Evolutionary conservation across 2,888 invertebrate genomes (phyloP), one percentile per base, ranked within the genome.

Genomic region (Tinea trinotella): DNA sequence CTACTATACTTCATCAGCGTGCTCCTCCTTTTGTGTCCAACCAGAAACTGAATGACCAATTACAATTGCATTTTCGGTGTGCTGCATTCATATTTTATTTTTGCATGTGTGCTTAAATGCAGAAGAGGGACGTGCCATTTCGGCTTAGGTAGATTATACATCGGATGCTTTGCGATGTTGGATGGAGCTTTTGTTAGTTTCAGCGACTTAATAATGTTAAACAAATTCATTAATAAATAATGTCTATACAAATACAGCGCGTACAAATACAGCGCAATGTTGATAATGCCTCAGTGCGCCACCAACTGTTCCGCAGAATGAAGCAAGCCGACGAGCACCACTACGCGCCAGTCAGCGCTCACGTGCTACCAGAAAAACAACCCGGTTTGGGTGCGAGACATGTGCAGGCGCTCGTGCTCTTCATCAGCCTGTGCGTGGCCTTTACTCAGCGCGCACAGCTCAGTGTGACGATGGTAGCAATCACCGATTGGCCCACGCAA

Each of bases 401-500:
- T 48, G 24, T 65, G 0, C 80, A 80, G 58, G 63, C 61, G 0
- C 35, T 76, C 0, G 58, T 79, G 0, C 62, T 79, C 0, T 79
- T 80, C 58, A 57, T 71, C 24, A 59, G 71, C 40, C 55, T 80
- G 0, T 64, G 71, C 0, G 62, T 71, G 1, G 71, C 59, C 0
- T 71, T 61, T 53, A 59, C 69, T 0, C 62, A 67, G 0, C 61
- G 70, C 34, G 61, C 71, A 0, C 72, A 73, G 30, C 64, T 77
- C 5, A 72, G 75, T 40, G 74, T 77, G 0, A 66, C 74, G 3
- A 66, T 79, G 65, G 80, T 79, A 0, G 79, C 75, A n/a, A 79
- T 80, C 75, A 76, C 73, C 0, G 62, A 61, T 3, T 22, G 22
- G 13, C 50, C 50, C 2, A 10, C 4, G n/a, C 15, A 48, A 2